Evolutionary conservation across 2,888 invertebrate genomes (phyloP).

Genomic region (Kuschelorhynchus macadamiae): DNA sequence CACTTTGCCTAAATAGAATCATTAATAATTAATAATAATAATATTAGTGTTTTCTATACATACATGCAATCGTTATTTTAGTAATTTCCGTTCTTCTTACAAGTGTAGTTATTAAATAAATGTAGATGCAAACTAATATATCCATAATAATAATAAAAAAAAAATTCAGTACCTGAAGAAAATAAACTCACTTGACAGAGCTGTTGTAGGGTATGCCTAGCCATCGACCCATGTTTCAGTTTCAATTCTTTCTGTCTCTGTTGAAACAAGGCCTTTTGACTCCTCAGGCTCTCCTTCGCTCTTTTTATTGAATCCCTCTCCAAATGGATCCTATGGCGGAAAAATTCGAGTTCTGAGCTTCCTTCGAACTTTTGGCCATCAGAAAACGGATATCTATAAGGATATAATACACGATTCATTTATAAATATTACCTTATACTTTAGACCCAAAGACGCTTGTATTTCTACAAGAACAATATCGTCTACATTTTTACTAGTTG

Average conservation of each 20-base stretch:
- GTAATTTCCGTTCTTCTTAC: too few species aligned
- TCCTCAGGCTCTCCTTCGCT: conserved; percentile 82
- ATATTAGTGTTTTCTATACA: too few species aligned
- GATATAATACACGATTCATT: neutral
- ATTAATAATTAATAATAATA: too few species aligned
- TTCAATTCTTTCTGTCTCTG: conserved; percentile 74
- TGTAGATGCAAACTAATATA: too few species aligned
- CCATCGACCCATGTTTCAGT: conserved; percentile 68
- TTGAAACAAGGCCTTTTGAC: conserved; percentile 78
- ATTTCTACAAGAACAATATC: too few species aligned
- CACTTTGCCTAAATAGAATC: too few species aligned
- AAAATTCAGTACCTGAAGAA: too few species aligned
- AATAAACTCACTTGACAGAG: conserved; percentile 69
- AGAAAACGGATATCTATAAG: conserved; percentile 78
- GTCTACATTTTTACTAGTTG: too few species aligned
- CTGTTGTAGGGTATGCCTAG: conserved; percentile 71
- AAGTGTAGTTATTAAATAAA: too few species aligned
- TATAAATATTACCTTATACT: neutral
- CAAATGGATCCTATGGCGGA: conserved; percentile 84
- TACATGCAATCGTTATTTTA: too few species aligned
- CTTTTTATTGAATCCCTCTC: conserved; percentile 87
- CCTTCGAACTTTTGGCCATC: conserved; percentile 72
- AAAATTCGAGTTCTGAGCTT: conserved; percentile 84
- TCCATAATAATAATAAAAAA: too few species aligned
- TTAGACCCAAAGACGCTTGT: too few species aligned